Conservation (phyloP, 2,888 invertebrate genomes). For the Epirrhoe alternata region DNA sequence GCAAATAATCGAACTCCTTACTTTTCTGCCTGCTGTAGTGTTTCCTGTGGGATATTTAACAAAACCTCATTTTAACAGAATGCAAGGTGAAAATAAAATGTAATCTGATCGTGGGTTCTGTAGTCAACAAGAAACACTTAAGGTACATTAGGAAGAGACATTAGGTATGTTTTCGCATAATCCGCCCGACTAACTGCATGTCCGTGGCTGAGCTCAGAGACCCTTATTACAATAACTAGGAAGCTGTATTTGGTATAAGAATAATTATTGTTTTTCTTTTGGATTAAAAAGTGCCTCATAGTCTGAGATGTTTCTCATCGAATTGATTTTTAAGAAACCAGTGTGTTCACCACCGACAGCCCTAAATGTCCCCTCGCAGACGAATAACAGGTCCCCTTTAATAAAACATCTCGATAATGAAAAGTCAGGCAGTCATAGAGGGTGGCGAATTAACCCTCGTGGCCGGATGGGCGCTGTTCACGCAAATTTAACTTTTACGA, state of each 20-base stretch:
- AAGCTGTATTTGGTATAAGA: too few species aligned
- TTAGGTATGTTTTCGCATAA: not conserved
- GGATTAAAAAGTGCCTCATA: too few species aligned
- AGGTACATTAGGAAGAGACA: not conserved
- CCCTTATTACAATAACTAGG: too few species aligned
- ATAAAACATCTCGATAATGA: slow-evolving; percentile 86
- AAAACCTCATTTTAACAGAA: not conserved
- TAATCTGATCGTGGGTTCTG: not conserved
- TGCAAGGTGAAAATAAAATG: not conserved
- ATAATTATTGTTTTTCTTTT: too few species aligned
- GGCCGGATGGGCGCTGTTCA: slow-evolving; percentile 41
- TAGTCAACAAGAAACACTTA: not conserved
- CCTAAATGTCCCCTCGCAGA: slow-evolving; percentile 69
- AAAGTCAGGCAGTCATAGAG: slow-evolving; percentile 84
- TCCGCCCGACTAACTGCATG: too few species aligned
- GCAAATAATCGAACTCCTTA: not conserved
- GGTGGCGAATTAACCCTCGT: slow-evolving; percentile 79
- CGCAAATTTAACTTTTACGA: slow-evolving; percentile 67
- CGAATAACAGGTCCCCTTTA: slow-evolving; percentile 75
- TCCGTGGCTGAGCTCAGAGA: too few species aligned
- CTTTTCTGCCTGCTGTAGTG: not conserved
- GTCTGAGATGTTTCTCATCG: not conserved
- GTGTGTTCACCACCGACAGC: slow-evolving; percentile 58
- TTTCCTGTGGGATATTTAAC: not conserved
- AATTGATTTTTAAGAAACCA: slow-evolving; percentile 14